Base-by-base conservation (phyloP, 2,797 vertebrate genomes). In the Martes flavigula region DNA sequence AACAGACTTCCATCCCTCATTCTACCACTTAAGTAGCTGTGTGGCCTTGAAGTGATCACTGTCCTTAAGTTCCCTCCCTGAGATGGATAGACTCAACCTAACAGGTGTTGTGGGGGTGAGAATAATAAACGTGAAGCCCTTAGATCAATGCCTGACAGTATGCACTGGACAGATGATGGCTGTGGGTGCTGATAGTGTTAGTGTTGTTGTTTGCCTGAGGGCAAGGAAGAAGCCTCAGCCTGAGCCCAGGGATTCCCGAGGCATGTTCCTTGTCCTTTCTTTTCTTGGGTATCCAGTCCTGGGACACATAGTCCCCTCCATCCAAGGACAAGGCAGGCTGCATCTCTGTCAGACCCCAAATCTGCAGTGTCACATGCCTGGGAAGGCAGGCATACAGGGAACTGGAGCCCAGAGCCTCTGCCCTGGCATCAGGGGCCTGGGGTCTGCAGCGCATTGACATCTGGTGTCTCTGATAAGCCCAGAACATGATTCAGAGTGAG, bases 361-460 rank as follows among this genome's bases (percentile, higher is more conserved):
- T 51, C 75, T 58, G 21, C 1, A 15, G 43, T 4, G 20, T 30
- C 70, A 40, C 0, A 2, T 30, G 38, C 46, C 46, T 25, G 4
- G 7, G 54, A 78, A 73, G 30, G 13, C 54, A 72, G 75, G 56
- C 23, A 6, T 38, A 6, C 5, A 7, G 60, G n/a, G 12, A 18
- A 20, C 83, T 30, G 27, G 13, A n/a, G 62, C 30, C 1, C 30
- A 17, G 62, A 40, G 82, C 91, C 64, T 84, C 62, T 0, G 58
- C 13, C 56, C 91, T 15, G 56, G 70, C 78, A 13, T 25, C 25
- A 7, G 14, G 21, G 48, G 17, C 27, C 35, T 21, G 17, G 56
- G 32, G 15, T 15, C 56, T 86, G 32, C 7, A 4, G 0, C 1
- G 1, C 4, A 2, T 5, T 78, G 84, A 60, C 54, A 1, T 21